These are phyloP conservation scores for Fragum fragum DNA, from an alignment of 2,888 invertebrate species.

Conservation along the genomic window DNA sequence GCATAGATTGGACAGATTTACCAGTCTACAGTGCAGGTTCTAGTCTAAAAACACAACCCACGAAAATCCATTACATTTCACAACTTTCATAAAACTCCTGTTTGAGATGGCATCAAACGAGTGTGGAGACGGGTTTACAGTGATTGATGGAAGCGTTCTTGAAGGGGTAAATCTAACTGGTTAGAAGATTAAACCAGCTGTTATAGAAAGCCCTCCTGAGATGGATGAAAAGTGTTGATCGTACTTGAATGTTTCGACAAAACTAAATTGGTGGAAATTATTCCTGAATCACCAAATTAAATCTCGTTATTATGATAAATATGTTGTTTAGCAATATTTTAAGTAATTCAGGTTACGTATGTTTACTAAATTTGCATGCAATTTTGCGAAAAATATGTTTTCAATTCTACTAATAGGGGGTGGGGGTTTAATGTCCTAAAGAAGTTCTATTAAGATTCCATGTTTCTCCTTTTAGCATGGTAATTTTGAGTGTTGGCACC, in stretches of 20 bases:
- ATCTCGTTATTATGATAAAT: too few species aligned
- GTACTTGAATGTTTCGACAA: background rate
- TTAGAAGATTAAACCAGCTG: background rate
- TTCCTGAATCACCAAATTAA: background rate
- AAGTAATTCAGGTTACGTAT: too few species aligned
- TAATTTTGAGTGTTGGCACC: too few species aligned
- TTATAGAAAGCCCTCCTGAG: background rate
- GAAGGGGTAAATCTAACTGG: slow-evolving; percentile 91
- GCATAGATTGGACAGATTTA: too few species aligned
- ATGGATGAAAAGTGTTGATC: background rate
- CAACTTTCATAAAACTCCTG: background rate
- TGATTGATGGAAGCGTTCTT: slow-evolving; percentile 93
- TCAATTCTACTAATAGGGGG: too few species aligned
- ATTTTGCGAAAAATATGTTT: too few species aligned
- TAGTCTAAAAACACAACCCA: background rate
- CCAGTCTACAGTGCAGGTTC: too few species aligned
- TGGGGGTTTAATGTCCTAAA: too few species aligned
- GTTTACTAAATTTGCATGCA: too few species aligned
- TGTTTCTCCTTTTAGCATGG: too few species aligned
- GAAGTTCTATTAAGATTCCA: too few species aligned
- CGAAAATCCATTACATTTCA: slow-evolving; percentile 1
- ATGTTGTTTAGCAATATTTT: too few species aligned
- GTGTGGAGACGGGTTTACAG: slow-evolving; percentile 74
- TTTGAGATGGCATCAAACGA: slow-evolving; percentile 48
- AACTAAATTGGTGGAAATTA: background rate